phyloP scores from a whole-genome alignment of 1,140 invertebrate genomes.

The Pantala flavescens region DNA sequence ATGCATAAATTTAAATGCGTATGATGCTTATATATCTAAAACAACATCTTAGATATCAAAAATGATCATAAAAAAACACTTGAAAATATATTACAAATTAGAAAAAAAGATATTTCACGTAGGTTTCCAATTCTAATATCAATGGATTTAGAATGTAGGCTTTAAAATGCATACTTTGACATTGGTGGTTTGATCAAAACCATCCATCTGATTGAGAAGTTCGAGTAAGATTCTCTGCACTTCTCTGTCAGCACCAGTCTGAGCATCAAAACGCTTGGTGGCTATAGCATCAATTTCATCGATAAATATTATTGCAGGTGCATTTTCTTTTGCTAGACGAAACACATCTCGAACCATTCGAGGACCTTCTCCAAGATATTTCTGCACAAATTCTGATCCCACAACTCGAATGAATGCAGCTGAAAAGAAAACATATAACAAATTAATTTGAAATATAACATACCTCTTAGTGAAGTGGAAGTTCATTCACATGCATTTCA shows the following conservation, averaged over 20 bases:
- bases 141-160: too few relatives aligned
- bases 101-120: too few relatives aligned
- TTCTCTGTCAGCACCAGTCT: constrained; percentile 97
- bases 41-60: too few relatives aligned
- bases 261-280: constrained; percentile 96
- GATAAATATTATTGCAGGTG: constrained; percentile 98
- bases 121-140: too few relatives aligned
- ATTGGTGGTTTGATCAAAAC: constrained; percentile 99
- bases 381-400: constrained; percentile 99
- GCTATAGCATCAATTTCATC: constrained; percentile 99
- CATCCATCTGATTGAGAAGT: constrained; percentile 99
- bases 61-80: too few relatives aligned
- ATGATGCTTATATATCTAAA: too few relatives aligned
- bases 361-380: constrained; percentile 97
- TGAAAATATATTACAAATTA: too few relatives aligned
- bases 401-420: constrained; percentile 97
- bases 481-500: too few relatives aligned
- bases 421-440: constrained; percentile 33
- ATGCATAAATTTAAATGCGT: too few relatives aligned
- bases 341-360: constrained; percentile 99
- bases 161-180: constrained; percentile 64
- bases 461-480: too few relatives aligned
- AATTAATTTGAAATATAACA: constrained; percentile 18
- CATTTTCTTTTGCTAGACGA: constrained; percentile 96
- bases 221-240: constrained; percentile 97